Percentiles rank a stretch among this genome's conserved stretches.
Conservation (phyloP, 1,140 invertebrate species). For the Whitmania pigra region DNA sequence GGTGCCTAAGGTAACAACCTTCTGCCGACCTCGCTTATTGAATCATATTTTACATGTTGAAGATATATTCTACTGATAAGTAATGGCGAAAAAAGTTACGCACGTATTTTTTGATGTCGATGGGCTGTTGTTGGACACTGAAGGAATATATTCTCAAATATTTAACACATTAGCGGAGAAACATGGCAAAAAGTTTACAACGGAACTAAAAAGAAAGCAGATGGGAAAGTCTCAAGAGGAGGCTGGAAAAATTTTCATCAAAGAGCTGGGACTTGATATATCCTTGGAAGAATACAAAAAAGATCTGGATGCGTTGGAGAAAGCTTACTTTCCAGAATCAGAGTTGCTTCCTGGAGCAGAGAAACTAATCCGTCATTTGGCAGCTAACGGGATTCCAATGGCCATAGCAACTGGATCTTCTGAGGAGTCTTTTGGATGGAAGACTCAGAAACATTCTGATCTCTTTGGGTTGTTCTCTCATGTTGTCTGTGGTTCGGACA, state of each 20-base stretch:
- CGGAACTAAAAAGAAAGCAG: not conserved
- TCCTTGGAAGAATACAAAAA: not conserved
- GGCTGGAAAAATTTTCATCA: constrained; percentile 5
- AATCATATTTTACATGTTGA: too few species aligned
- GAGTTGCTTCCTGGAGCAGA: not conserved
- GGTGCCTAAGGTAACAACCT: too few species aligned
- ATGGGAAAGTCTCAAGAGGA: not conserved
- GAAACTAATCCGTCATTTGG: not conserved
- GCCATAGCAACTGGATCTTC: constrained; percentile 3
- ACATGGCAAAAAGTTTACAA: not conserved
- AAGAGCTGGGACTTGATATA: not conserved
- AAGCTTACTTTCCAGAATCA: constrained; percentile 5
- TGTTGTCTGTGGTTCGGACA: constrained; percentile 2
- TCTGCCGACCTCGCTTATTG: too few species aligned
- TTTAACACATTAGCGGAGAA: not conserved
- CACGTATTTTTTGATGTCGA: constrained; percentile 10
- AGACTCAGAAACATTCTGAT: not conserved
- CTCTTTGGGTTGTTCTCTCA: not conserved
- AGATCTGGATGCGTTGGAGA: not conserved
- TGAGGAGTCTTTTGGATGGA: not conserved
- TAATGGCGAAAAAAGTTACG: not conserved
- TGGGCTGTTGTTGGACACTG: constrained; percentile 4
- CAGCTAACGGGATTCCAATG: not conserved
- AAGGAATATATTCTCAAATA: not conserved
- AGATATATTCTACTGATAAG: too few species aligned